Percentiles rank a stretch among this genome's conserved stretches.
Evolutionary conservation across 2,797 vertebrate species (phyloP).

Genomic region (Oreochromis grahami): DNA sequence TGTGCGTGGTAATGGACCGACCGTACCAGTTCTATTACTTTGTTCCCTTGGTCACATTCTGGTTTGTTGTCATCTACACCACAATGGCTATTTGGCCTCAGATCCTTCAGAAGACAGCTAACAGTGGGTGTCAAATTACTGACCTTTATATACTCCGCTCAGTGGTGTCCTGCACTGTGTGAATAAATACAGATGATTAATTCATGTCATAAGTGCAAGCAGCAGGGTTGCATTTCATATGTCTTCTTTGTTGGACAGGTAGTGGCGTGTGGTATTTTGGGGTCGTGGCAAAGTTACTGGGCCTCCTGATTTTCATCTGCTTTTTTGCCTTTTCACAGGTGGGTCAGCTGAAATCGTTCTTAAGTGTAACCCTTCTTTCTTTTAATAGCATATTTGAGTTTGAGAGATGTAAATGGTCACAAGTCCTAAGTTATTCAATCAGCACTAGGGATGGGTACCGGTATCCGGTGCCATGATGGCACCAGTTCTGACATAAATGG

Average conservation of each 20-base stretch:
- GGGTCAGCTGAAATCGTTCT: background rate
- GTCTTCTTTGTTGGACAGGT: constrained; percentile 66
- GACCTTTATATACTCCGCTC: background rate
- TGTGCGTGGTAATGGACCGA: constrained; percentile 96
- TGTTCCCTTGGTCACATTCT: constrained; percentile 95
- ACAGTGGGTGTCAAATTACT: constrained; percentile 74
- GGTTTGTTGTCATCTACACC: constrained; percentile 93
- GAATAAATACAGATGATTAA: background rate
- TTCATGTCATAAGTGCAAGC: background rate
- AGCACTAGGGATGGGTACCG: too few relatives aligned
- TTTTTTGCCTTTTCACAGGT: constrained; percentile 91
- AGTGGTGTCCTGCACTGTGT: background rate
- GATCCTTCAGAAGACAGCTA: constrained; percentile 92
- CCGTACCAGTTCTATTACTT: constrained; percentile 99
- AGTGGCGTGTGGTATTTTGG: constrained; percentile 90
- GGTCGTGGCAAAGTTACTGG: constrained; percentile 84
- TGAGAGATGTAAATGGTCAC: background rate
- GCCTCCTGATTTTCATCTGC: constrained; percentile 87
- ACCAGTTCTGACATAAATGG: too few relatives aligned
- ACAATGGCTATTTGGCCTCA: constrained; percentile 95
- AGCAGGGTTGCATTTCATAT: background rate
- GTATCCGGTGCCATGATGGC: too few relatives aligned
- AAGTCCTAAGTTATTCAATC: background rate
- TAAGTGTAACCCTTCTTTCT: background rate
- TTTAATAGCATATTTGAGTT: background rate